Evolutionary conservation across 2,888 invertebrate species (phyloP).

Genomic region (Calephelis perditalis): DNA sequence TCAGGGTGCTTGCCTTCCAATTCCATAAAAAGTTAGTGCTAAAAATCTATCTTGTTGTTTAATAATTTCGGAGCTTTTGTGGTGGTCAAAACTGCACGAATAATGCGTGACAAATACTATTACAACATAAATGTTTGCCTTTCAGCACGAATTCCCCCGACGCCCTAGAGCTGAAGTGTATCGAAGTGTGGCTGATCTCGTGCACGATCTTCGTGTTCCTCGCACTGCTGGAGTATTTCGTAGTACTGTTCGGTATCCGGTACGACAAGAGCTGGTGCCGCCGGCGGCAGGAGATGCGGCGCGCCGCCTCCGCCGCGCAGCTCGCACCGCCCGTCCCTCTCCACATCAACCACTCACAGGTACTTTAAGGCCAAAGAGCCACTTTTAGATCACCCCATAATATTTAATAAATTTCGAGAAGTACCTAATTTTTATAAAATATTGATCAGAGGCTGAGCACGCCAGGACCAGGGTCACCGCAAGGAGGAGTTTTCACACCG

Average conservation of each 20-base stretch:
- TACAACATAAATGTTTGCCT: conserved; percentile 18
- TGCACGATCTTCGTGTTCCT: conserved; percentile 82
- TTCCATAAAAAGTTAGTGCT: too few species aligned
- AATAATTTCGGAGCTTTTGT: too few species aligned
- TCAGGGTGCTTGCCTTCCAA: too few species aligned
- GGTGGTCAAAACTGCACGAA: too few species aligned
- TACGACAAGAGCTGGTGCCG: conserved; percentile 81
- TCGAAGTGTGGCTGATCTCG: conserved; percentile 82
- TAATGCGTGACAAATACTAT: too few species aligned
- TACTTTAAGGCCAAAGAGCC: conserved; percentile 10
- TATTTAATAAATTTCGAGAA: too few species aligned
- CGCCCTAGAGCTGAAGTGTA: conserved; percentile 80
- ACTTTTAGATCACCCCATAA: too few species aligned
- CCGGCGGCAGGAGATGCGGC: conserved; percentile 59
- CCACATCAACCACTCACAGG: conserved; percentile 70
- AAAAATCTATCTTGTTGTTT: too few species aligned
- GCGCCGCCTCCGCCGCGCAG: conserved; percentile 65
- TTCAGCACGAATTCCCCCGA: conserved; percentile 81
- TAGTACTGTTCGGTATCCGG: conserved; percentile 81
- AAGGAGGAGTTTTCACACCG: conserved; percentile 65
- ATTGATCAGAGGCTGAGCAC: conserved; percentile 61
- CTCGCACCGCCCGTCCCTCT: conserved; percentile 46
- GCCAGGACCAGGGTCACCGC: conserved; percentile 64
- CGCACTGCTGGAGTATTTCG: conserved; percentile 80
- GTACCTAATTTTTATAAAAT: too few species aligned